phyloP scores from a whole-genome alignment of 2,888 invertebrate genomes.

The Ophioninae sp. region DNA sequence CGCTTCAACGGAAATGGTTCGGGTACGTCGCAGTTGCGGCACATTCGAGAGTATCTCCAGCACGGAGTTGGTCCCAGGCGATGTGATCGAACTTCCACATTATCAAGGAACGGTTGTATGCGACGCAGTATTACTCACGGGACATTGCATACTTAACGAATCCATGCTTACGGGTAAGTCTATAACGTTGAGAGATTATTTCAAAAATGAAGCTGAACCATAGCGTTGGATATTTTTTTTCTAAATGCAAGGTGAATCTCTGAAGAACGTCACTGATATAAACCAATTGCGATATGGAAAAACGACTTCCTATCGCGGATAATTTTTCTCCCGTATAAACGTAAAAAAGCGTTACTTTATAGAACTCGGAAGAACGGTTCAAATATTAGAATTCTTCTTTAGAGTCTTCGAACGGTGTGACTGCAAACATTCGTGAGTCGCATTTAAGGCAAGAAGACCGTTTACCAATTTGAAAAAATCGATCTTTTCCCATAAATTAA shows the following conservation, averaged over 20 bases:
- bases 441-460: too few relatives aligned
- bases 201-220: not conserved
- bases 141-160: constrained; percentile 96
- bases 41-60: constrained; percentile 82
- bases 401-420: not conserved
- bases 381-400: not conserved
- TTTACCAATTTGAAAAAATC: constrained; percentile 58
- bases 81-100: constrained; percentile 90
- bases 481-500: not conserved
- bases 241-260: not conserved
- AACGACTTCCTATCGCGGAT: not conserved
- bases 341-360: not conserved
- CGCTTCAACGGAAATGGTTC: constrained; percentile 81
- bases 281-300: not conserved
- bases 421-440: not conserved
- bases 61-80: constrained; percentile 91
- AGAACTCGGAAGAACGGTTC: not conserved
- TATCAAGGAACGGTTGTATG: constrained; percentile 90
- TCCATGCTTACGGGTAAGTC: constrained; percentile 93
- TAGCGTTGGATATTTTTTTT: not conserved
- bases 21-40: constrained; percentile 81
- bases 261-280: not conserved
- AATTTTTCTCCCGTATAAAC: not conserved
- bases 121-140: constrained; percentile 93
- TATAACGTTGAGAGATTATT: not conserved